Percentiles rank a stretch among this genome's conserved stretches.
Conservation (phyloP, 2,888 invertebrate genomes). For the Hirtodrosophila confusa region DNA sequence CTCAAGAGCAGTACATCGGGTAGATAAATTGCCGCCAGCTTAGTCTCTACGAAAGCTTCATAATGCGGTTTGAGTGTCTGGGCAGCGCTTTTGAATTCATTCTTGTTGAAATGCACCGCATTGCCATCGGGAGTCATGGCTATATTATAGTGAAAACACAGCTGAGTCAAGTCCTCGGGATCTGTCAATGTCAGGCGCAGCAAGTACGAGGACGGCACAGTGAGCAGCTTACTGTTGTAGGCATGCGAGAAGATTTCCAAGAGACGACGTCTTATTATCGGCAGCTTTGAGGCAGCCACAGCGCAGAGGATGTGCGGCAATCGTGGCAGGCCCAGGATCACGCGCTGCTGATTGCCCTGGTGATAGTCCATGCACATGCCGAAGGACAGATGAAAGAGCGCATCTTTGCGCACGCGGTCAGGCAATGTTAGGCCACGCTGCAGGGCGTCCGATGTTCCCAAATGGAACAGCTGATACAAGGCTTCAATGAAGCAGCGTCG, state of each 20-base stretch:
- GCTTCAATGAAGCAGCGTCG: slow-evolving; percentile 85
- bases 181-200: slow-evolving; percentile 78
- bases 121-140: slow-evolving; percentile 70
- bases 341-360: slow-evolving; percentile 86
- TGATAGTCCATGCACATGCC: slow-evolving; percentile 86
- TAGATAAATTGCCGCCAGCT: slow-evolving; percentile 76
- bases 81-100: slow-evolving; percentile 78
- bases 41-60: slow-evolving; percentile 80
- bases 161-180: slow-evolving; percentile 52
- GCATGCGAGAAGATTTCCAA: slow-evolving; percentile 86
- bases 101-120: slow-evolving; percentile 83
- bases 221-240: slow-evolving; percentile 86
- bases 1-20: slow-evolving; percentile 82
- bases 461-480: slow-evolving; percentile 86
- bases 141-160: slow-evolving; percentile 81
- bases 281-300: slow-evolving; percentile 85
- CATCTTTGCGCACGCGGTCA: slow-evolving; percentile 80
- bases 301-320: slow-evolving; percentile 86
- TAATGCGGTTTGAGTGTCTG: slow-evolving; percentile 51
- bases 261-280: slow-evolving; percentile 85
- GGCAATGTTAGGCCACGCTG: slow-evolving; percentile 84
- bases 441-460: slow-evolving; percentile 85
- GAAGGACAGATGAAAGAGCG: slow-evolving; percentile 81
- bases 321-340: slow-evolving; percentile 84
- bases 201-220: slow-evolving; percentile 85